phyloP scores from a whole-genome alignment of 2,888 invertebrate species.

The Pocota personata region DNA sequence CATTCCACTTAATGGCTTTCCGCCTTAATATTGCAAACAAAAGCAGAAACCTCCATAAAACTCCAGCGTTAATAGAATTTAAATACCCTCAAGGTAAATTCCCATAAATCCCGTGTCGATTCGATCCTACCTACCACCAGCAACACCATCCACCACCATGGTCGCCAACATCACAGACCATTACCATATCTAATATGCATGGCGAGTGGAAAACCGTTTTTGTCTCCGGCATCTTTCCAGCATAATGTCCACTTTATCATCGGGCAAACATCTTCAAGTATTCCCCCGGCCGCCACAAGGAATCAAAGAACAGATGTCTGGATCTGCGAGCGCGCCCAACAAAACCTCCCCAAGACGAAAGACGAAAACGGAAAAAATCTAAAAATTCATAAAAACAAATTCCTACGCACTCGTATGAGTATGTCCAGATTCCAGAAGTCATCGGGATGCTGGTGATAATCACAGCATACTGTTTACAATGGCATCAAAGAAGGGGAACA shows the following conservation, averaged over 20 bases:
- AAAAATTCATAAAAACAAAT: slow-evolving; percentile 60
- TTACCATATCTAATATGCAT: slow-evolving; percentile 73
- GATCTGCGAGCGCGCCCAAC: slow-evolving; percentile 49
- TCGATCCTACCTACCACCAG: slow-evolving; percentile 14
- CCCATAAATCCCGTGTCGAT: slow-evolving; percentile 58
- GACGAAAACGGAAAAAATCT: not conserved
- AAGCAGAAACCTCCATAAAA: slow-evolving; percentile 54
- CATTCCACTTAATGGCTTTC: slow-evolving; percentile 45
- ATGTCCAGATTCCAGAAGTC: slow-evolving; percentile 71
- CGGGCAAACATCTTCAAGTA: slow-evolving; percentile 59
- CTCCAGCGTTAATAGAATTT: slow-evolving; percentile 69
- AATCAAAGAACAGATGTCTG: slow-evolving; percentile 61
- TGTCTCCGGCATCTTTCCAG: slow-evolving; percentile 56
- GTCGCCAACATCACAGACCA: slow-evolving; percentile 58
- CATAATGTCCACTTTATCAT: slow-evolving; percentile 73
- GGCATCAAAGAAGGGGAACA: slow-evolving; percentile 56
- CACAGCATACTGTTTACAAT: slow-evolving; percentile 64
- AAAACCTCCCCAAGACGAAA: not conserved
- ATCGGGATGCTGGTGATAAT: slow-evolving; percentile 66
- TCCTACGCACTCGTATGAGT: slow-evolving; percentile 68
- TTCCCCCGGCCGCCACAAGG: not conserved
- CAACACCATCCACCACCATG: not conserved
- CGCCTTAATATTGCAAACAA: slow-evolving; percentile 40
- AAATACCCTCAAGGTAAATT: slow-evolving; percentile 69
- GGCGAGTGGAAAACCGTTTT: slow-evolving; percentile 34